Base-by-base conservation (phyloP, 2,797 vertebrate species). In the Parotocinclus haroldoi region DNA sequence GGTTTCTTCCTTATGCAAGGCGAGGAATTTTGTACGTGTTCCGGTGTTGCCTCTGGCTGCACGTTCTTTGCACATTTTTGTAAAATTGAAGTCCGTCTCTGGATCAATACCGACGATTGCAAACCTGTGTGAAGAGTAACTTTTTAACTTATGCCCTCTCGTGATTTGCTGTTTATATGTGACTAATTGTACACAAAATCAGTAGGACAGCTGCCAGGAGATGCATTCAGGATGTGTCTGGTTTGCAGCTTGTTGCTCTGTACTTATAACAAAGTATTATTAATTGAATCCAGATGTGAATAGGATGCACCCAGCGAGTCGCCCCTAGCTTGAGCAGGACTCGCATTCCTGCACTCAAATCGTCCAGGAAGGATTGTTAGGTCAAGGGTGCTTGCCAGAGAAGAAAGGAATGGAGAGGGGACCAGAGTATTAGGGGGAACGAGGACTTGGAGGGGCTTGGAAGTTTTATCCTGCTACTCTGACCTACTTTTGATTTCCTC, bases 261-360 rank as follows among this genome's bases (percentile, higher is more conserved):
- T 49, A 58, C 62, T 69, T 64, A 62, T 53, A 68, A 73, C 50
- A 63, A 75, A 68, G 55, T 80, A 64, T 72, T 52, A 66, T 72
- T 78, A 79, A 83, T 76, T 79, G 70, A 54, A 68, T 58, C 80
- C 83, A 84, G 79, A 83, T 83, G 80, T 76, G 61, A 58, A 65
- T 66, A 54, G 68, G 59, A 65, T 73, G 73, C 65, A 63, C 58
- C 14, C 67, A 69, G 76, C 68, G 38, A 72, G 78, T 77, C 66
- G 54, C 63, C 39, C 65, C 55, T 27, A 46, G 69, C 59, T 76
- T 58, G 64, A 56, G 72, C 64, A 76, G 56, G 56, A 76, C 69
- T 72, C 17, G 13, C 80, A 82, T 84, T 83, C 84, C 82, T 77
- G 48, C 46, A 48, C 71, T 77, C 74, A 74, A 76, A 82, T 82